A percentile compares a stretch with the other conserved stretches of the same genome.
These are phyloP conservation scores for Brienomyrus longianalis DNA, from an alignment of 2,113 vertebrate genomes.

Conservation along the genomic window DNA sequence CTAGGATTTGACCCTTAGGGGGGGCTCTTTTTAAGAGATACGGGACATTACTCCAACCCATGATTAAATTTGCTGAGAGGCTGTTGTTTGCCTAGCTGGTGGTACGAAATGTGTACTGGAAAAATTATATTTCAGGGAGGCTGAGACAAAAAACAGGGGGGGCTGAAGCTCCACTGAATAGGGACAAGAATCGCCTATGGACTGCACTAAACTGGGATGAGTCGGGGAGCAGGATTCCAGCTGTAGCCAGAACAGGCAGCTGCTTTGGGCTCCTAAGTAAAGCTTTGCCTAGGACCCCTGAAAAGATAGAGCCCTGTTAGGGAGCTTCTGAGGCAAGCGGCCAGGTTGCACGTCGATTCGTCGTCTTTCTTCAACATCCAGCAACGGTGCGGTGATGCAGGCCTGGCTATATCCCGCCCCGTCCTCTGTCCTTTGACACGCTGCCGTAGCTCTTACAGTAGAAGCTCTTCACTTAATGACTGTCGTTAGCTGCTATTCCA, in stretches of 20 bases:
- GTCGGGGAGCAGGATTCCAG: background rate
- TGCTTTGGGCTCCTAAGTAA: background rate
- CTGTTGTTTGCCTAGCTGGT: background rate
- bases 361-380: background rate
- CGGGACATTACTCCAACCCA: background rate
- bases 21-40: background rate
- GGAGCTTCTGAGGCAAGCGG: background rate
- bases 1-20: background rate
- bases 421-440: background rate
- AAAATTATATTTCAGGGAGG: background rate
- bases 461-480: conserved; percentile 23
- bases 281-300: background rate
- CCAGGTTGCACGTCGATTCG: background rate
- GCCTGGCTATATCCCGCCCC: background rate
- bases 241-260: background rate
- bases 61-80: background rate
- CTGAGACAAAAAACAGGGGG: too few species aligned
- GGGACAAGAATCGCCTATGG: background rate
- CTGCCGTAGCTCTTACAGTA: background rate
- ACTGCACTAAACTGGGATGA: background rate
- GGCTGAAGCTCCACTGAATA: background rate
- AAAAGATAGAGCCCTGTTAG: background rate
- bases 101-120: background rate
- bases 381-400: background rate
- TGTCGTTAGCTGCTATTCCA: background rate